These are phyloP conservation scores for Phylloscopus collybita DNA, from an alignment of 2,797 vertebrate genomes.

Conservation along the genomic window DNA sequence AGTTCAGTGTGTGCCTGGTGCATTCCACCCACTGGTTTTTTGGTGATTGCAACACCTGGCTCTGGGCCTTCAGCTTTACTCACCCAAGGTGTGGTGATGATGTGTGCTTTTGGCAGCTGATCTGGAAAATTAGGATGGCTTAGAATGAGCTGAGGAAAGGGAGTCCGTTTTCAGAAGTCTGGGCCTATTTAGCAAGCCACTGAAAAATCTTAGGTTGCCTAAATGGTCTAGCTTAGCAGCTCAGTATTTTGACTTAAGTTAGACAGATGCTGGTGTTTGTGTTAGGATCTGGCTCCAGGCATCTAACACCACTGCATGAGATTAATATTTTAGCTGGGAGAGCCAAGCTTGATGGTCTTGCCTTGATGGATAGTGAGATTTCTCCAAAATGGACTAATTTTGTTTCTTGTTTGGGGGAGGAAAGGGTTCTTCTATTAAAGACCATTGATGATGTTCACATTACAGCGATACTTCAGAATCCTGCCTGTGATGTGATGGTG, in stretches of 20 bases:
- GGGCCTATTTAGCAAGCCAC: neutral
- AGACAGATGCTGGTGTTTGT: neutral
- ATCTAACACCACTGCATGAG: neutral
- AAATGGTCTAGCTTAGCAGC: neutral
- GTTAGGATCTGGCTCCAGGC: neutral
- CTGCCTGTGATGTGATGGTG: neutral
- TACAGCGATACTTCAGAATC: neutral
- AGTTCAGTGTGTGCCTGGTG: neutral
- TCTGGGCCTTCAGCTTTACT: neutral
- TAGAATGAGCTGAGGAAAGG: neutral
- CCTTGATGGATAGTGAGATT: neutral
- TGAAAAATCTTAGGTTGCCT: neutral
- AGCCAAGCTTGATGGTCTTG: rapidly evolving
- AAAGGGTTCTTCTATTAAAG: neutral
- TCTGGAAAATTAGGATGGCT: neutral
- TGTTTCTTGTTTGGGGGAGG: neutral
- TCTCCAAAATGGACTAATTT: neutral
- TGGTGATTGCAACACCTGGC: neutral
- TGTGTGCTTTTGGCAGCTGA: neutral
- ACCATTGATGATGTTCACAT: neutral
- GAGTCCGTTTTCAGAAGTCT: neutral
- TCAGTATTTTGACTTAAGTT: neutral
- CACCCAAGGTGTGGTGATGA: conserved; percentile 35
- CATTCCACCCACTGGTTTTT: neutral
- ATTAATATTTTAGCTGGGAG: neutral